A percentile compares a stretch with the other conserved stretches of the same genome.
These are phyloP conservation scores for Coleophora deauratella DNA, from an alignment of 2,888 invertebrate genomes.

Conservation along the genomic window DNA sequence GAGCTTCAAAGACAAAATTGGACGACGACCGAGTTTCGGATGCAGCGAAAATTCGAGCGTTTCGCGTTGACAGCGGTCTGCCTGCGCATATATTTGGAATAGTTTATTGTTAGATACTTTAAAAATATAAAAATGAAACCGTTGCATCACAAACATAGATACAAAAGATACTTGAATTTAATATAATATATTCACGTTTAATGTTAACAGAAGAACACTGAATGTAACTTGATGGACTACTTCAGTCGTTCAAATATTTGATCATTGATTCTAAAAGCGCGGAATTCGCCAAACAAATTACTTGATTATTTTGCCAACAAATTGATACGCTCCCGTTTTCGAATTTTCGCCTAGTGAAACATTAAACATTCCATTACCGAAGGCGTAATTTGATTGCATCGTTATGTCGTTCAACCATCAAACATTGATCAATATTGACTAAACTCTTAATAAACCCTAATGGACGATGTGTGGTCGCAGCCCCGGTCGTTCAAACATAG, in stretches of 20 bases:
- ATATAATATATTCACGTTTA: too few species aligned
- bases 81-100: neutral
- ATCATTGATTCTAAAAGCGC: neutral
- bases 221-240: too few species aligned
- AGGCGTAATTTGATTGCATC: conserved; percentile 51
- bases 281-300: conserved; percentile 23
- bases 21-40: conserved; percentile 45
- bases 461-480: conserved; percentile 40
- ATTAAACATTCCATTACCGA: conserved; percentile 29
- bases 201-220: too few species aligned
- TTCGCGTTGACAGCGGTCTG: conserved; percentile 18
- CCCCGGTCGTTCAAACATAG: conserved; percentile 29
- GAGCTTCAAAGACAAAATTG: conserved; percentile 46
- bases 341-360: conserved; percentile 14
- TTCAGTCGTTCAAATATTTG: too few species aligned
- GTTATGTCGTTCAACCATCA: conserved; percentile 39
- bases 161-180: too few species aligned
- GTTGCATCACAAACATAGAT: too few species aligned
- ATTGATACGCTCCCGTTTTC: conserved; percentile 17
- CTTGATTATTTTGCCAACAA: conserved; percentile 31
- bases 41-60: conserved; percentile 17
- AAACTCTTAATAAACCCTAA: conserved; percentile 62
- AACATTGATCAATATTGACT: conserved; percentile 63
- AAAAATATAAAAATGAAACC: too few species aligned
- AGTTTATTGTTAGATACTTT: neutral